Evolutionary conservation across 2,888 invertebrate genomes (phyloP).

Genomic region (Cenopis cana): DNA sequence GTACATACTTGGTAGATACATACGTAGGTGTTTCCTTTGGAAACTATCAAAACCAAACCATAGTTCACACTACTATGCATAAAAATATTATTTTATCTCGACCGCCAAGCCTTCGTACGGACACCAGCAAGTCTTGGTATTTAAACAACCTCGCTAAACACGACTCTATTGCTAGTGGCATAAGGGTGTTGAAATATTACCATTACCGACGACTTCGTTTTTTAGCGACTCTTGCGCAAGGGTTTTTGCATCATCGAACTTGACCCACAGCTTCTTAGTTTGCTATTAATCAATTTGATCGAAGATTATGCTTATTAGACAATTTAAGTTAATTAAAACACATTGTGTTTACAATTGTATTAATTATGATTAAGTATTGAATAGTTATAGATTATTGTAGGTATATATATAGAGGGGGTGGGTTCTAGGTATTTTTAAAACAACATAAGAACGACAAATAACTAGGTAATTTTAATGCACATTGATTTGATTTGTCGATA

Average conservation of each 20-base stretch:
- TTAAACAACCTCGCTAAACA: background rate
- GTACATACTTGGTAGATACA: no score
- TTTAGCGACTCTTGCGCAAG: constrained; percentile 37
- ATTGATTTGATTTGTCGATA: no score
- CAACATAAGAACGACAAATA: no score
- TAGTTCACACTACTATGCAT: constrained; percentile 17
- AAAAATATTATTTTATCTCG: constrained; percentile 11
- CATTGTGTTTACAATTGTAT: background rate
- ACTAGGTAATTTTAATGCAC: no score
- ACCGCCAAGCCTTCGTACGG: background rate
- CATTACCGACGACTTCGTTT: background rate
- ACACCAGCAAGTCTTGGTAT: background rate
- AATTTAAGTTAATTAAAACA: constrained; percentile 15
- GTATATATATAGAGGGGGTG: no score
- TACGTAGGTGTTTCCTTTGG: background rate
- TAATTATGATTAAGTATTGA: no score
- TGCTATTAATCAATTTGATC: constrained; percentile 28
- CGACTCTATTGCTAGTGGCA: background rate
- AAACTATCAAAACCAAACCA: constrained; percentile 2
- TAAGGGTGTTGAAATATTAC: constrained; percentile 1
- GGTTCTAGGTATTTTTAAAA: no score
- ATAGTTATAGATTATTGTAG: no score
- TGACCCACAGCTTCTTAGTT: constrained; percentile 43
- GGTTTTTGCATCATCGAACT: constrained; percentile 39
- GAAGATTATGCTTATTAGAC: constrained; percentile 23